Conservation (phyloP, 2,113 vertebrate genomes). For the chimpanzee (Pan troglodytes) region DNA sequence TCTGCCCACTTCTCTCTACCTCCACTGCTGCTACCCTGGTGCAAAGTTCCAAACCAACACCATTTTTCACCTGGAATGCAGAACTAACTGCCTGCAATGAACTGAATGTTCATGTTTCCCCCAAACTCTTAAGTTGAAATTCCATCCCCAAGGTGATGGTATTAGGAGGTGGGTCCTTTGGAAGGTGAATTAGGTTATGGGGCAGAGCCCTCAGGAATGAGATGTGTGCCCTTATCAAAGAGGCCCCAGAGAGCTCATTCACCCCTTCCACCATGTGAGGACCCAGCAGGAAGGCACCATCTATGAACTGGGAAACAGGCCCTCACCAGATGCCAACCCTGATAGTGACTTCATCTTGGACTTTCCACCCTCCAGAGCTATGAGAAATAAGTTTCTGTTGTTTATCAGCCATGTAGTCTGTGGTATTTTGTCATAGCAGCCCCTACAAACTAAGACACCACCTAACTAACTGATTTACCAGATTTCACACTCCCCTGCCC, state of each 20-base stretch:
- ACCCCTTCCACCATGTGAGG: background rate
- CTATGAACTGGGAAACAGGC: background rate
- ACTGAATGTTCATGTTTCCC: background rate
- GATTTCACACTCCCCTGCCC: background rate
- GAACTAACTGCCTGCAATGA: background rate
- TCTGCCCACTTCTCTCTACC: background rate
- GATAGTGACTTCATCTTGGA: background rate
- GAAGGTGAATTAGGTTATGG: background rate
- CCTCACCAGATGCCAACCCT: background rate
- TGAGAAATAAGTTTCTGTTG: background rate
- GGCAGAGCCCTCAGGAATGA: background rate
- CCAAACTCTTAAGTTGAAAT: background rate
- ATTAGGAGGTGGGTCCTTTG: background rate
- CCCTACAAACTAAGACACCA: background rate
- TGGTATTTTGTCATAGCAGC: background rate
- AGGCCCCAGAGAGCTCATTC: background rate
- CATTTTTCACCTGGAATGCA: no score
- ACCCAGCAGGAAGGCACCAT: background rate
- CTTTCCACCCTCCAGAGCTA: background rate
- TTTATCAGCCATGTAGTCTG: background rate
- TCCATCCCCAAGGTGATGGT: background rate
- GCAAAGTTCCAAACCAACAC: background rate
- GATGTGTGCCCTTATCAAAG: background rate
- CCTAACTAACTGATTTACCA: background rate
- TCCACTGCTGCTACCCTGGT: background rate